Base-by-base conservation (phyloP, 37 sponge, comb jelly and placozoan species). In the Haliclona indistincta region DNA sequence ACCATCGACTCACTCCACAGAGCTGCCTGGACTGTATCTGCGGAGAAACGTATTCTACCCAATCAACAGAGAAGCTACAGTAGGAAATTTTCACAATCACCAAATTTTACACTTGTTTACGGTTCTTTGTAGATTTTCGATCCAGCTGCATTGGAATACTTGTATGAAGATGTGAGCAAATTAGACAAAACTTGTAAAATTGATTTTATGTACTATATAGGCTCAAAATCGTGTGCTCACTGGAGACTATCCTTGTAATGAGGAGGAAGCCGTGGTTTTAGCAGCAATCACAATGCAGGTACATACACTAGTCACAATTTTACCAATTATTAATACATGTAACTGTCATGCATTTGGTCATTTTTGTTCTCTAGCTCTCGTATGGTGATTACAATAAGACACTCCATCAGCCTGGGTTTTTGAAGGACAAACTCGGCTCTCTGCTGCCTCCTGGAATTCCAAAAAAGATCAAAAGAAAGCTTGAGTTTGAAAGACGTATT, bases 211-310 rank as follows among this genome's bases (percentile, higher is more conserved):
- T n/a, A n/a, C n/a, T n/a, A n/a, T n/a, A 41, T 38, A 91, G 83
- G 87, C 88, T 43, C 70, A 62, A 7, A 67, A 70, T 4, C 83
- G 70, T 54, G 84, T 92, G 13, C 61, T 86, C 5, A 81, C 52
- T 69, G 84, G 84, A 0, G 23, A 87, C 45, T 92, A 92, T 71
- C 84, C 88, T 11, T 86, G 88, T 54, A 74, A 84, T 62, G 84
- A 79, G 30, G 84, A 79, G 7, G 84, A 86, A 17, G 87, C 84
- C 29, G 62, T 92, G 4, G 62, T 74, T 40, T 69, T 92, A 26
- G 92, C 87, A 56, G 79, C 80, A 0, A 73, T 88, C 23, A 73
- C 67, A 6, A 49, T 88, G 45, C 83, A 88, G 74, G 89, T 88
- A 35, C 33, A 6, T 4, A 4, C 3, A 36, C n/a, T n/a, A n/a